Conservation (phyloP, 2,113 vertebrate species). For the Arothron firmamentum region DNA sequence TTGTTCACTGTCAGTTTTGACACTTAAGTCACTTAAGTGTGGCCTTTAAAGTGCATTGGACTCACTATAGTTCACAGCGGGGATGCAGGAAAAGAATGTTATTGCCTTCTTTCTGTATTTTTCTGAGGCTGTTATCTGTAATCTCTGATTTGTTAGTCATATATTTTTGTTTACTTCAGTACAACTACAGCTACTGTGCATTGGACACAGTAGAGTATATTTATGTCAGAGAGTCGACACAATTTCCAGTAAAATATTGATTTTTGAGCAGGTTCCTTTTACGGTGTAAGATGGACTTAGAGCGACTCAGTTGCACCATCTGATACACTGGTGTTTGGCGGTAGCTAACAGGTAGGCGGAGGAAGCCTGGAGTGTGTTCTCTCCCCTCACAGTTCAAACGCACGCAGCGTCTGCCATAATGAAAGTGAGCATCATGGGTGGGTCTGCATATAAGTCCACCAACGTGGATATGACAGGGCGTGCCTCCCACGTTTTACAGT, state of each 20-base stretch:
- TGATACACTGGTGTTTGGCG: conserved; percentile 8
- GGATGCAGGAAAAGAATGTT: conserved; percentile 6
- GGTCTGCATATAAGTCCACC: conserved; percentile 4
- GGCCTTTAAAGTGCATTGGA: conserved; percentile 17
- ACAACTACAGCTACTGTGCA: not conserved
- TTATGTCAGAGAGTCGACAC: conserved; percentile 12
- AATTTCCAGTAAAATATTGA: conserved; percentile 18
- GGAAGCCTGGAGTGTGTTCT: not conserved
- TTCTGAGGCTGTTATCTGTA: too few relatives aligned
- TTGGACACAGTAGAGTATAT: not conserved
- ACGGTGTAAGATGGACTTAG: conserved; percentile 9
- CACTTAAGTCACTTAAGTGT: conserved; percentile 27
- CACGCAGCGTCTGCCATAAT: not conserved
- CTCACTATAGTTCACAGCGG: conserved; percentile 5
- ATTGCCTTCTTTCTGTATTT: conserved; percentile 17
- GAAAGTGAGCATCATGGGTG: not conserved
- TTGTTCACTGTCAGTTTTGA: conserved; percentile 3
- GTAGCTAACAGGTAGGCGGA: conserved; percentile 6
- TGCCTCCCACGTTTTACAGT: conserved; percentile 1
- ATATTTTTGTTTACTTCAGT: not conserved
- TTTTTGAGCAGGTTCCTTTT: conserved; percentile 18
- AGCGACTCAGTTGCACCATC: conserved; percentile 11
- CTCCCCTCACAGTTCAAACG: not conserved
- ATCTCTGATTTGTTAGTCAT: not conserved
- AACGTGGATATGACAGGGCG: not conserved